Evolutionary conservation across 2,797 vertebrate genomes (phyloP).

Genomic region (Falco naumanni): DNA sequence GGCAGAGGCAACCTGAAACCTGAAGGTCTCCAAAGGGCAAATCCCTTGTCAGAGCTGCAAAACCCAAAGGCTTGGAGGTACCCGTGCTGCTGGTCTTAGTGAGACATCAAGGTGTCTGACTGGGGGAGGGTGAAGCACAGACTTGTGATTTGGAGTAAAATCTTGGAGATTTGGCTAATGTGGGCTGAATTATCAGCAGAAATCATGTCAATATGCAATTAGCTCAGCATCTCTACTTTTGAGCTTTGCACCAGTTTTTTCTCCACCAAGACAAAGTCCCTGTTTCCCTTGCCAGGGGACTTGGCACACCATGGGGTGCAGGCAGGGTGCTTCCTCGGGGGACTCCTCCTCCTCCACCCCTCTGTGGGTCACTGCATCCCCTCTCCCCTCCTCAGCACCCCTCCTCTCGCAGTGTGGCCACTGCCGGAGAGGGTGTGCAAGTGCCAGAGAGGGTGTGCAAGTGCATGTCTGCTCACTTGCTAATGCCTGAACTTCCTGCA

Average conservation of each 20-base stretch:
- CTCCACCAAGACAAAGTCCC: neutral
- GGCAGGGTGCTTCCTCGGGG: neutral
- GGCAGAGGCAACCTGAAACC: neutral
- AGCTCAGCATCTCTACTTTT: neutral
- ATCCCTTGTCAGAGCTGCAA: neutral
- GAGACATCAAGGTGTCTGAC: neutral
- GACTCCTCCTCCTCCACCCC: neutral
- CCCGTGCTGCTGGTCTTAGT: neutral
- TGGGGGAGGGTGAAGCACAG: neutral
- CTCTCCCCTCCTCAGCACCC: neutral
- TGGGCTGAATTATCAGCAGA: neutral
- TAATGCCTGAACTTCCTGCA: rapidly evolving
- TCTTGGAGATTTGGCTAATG: neutral
- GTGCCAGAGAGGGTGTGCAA: neutral
- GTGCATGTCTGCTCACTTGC: neutral
- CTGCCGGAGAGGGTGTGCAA: neutral
- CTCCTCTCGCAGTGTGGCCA: neutral
- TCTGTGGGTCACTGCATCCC: rapidly evolving
- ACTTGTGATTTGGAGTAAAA: neutral
- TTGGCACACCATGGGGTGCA: rapidly evolving
- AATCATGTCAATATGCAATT: neutral
- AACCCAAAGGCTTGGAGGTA: neutral
- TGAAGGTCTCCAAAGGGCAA: neutral
- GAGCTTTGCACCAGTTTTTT: neutral
- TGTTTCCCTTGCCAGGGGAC: neutral